Conservation (phyloP, 2,797 vertebrate genomes). For the Rhabdophis nuchalis region DNA sequence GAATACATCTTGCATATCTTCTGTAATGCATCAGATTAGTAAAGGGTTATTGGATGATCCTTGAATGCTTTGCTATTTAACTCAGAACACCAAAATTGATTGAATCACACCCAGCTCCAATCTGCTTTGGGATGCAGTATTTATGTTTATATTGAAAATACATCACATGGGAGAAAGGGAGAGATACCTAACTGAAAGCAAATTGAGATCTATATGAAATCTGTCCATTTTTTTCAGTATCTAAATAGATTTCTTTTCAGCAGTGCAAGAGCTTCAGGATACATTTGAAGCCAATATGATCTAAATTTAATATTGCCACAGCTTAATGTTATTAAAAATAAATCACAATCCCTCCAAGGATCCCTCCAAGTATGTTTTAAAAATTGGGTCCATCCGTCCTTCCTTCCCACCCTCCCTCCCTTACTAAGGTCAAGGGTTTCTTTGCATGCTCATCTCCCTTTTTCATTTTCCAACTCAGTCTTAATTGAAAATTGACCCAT, state of each 20-base stretch:
- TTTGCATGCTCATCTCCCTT: slow-evolving; percentile 67
- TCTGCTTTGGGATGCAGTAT: not conserved
- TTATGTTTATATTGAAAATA: not conserved
- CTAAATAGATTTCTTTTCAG: not conserved
- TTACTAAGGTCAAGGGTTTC: slow-evolving; percentile 77
- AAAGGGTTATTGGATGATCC: not conserved
- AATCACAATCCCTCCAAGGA: slow-evolving; percentile 15
- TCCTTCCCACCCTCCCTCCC: slow-evolving; percentile 43
- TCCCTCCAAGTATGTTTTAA: not conserved
- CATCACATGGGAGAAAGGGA: not conserved
- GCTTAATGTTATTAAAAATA: not conserved
- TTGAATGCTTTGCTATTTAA: not conserved
- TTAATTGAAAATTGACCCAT: slow-evolving; percentile 80
- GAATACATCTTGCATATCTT: not conserved
- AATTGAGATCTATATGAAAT: not conserved
- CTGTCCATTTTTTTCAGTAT: not conserved
- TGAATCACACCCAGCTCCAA: not conserved
- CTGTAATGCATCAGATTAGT: not conserved
- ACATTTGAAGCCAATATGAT: not conserved
- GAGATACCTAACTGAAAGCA: not conserved
- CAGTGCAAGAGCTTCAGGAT: not conserved
- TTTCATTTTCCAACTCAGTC: slow-evolving; percentile 62
- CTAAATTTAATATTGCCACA: not conserved
- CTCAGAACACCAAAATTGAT: not conserved
- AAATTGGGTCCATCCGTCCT: slow-evolving; percentile 22